These are phyloP conservation scores for Phyllotreta cruciferae DNA, from an alignment of 2,888 invertebrate species.

Conservation along the genomic window DNA sequence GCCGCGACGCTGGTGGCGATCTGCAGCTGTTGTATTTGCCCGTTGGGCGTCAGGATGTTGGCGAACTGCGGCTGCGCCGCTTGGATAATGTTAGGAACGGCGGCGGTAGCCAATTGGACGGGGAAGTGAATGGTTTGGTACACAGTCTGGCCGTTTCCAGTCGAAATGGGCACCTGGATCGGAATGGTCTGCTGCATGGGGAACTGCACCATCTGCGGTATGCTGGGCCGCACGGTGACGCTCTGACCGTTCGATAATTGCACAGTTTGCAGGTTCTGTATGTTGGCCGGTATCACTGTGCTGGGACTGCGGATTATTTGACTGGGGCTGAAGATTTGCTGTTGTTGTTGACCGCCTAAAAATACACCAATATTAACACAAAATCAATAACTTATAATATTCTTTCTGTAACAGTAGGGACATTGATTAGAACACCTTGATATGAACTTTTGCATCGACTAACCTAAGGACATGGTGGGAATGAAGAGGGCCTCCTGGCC, in stretches of 20 bases:
- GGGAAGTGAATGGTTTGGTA: constrained; percentile 96
- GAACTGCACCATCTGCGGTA: constrained; percentile 64
- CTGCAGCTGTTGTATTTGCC: constrained; percentile 90
- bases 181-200: constrained; percentile 82
- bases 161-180: constrained; percentile 88
- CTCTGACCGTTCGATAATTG: constrained; percentile 77
- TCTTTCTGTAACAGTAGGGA: background rate
- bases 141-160: constrained; percentile 87
- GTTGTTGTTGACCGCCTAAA: constrained; percentile 62
- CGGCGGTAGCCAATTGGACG: constrained; percentile 74
- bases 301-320: constrained; percentile 80
- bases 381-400: constrained; percentile 14
- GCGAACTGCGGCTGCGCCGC: constrained; percentile 61
- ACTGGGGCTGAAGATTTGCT: constrained; percentile 67
- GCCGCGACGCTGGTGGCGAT: constrained; percentile 62
- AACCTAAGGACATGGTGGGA: constrained; percentile 79
- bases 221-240: constrained; percentile 70
- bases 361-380: constrained; percentile 26
- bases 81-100: constrained; percentile 66
- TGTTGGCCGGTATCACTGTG: constrained; percentile 71
- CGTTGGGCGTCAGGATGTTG: constrained; percentile 76
- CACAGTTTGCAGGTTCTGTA: constrained; percentile 68
- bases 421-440: background rate
- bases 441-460: no score
- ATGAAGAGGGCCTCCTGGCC: constrained; percentile 93